Evolutionary conservation across 2,888 invertebrate genomes (phyloP).

Genomic region (Oxyscelio sp.): DNA sequence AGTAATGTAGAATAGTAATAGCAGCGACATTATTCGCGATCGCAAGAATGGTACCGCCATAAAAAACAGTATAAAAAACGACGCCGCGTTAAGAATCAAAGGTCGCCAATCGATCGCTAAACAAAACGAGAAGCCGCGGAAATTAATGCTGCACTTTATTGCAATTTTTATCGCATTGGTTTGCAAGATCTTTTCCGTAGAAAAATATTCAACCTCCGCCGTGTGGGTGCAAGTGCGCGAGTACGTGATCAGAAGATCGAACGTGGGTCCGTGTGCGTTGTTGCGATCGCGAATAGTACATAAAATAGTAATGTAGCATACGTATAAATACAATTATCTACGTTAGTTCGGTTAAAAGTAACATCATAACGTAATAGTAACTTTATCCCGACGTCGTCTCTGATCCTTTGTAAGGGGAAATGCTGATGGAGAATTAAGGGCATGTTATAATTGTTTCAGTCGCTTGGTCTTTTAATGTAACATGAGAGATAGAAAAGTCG

Average conservation of each 20-base stretch:
- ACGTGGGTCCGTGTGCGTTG: slow-evolving; percentile 42
- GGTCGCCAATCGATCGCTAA: slow-evolving; percentile 35
- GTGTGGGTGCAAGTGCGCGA: slow-evolving; percentile 15
- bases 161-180: not conserved
- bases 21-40: slow-evolving; percentile 70
- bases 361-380: slow-evolving; percentile 87
- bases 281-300: slow-evolving; percentile 73
- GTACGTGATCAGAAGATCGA: slow-evolving; percentile 29
- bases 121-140: slow-evolving; percentile 33
- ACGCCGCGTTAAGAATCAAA: slow-evolving; percentile 21
- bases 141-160: slow-evolving; percentile 14
- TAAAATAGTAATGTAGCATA: slow-evolving; percentile 81
- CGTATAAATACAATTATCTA: slow-evolving; percentile 84
- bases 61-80: slow-evolving; percentile 64
- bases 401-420: slow-evolving; percentile 8
- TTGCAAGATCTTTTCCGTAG: slow-evolving; percentile 22
- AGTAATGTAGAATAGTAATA: slow-evolving; percentile 68
- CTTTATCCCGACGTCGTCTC: slow-evolving; percentile 83
- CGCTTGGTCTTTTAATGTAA: too few relatives aligned
- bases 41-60: slow-evolving; percentile 54
- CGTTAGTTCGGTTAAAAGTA: slow-evolving; percentile 85
- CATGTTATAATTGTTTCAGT: too few relatives aligned
- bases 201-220: slow-evolving; percentile 52
- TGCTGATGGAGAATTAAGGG: not conserved
- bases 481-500: too few relatives aligned